phyloP scores from a whole-genome alignment of 2,113 vertebrate species.

The Pelobates fuscus region DNA sequence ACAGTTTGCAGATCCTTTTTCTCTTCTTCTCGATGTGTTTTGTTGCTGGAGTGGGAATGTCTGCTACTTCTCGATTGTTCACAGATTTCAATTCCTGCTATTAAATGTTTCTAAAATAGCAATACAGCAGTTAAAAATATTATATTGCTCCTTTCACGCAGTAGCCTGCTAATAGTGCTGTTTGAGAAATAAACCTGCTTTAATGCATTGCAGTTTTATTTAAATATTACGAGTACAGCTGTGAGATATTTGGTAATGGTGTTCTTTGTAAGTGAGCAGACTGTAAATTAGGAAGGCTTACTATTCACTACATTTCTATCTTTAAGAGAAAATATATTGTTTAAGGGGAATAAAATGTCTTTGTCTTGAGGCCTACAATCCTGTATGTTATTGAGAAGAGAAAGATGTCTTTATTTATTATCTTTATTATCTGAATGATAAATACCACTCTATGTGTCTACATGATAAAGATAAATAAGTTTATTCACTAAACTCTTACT shows the following conservation, averaged over 20 bases:
- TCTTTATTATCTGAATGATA: no score
- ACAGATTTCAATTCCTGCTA: neutral
- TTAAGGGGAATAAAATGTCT: neutral
- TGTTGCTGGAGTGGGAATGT: neutral
- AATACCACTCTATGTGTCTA: no score
- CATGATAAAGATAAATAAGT: no score
- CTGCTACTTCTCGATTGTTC: slow-evolving; percentile 6
- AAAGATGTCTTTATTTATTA: no score
- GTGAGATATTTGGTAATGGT: slow-evolving; percentile 1
- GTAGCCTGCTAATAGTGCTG: neutral
- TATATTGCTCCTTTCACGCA: neutral
- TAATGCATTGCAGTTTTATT: neutral
- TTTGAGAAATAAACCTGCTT: neutral
- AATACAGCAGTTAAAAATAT: neutral
- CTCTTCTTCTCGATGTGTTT: neutral
- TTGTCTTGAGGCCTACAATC: no score
- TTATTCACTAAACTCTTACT: no score
- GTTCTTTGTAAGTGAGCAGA: neutral
- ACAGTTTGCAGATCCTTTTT: neutral
- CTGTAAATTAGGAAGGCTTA: neutral
- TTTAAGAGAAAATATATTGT: no score
- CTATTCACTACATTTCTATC: neutral
- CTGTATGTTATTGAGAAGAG: no score
- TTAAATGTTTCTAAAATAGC: neutral
- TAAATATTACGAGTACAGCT: neutral